Evolutionary conservation across 1,140 invertebrate species (phyloP).

Genomic region (Pogonognathellus flavescens): DNA sequence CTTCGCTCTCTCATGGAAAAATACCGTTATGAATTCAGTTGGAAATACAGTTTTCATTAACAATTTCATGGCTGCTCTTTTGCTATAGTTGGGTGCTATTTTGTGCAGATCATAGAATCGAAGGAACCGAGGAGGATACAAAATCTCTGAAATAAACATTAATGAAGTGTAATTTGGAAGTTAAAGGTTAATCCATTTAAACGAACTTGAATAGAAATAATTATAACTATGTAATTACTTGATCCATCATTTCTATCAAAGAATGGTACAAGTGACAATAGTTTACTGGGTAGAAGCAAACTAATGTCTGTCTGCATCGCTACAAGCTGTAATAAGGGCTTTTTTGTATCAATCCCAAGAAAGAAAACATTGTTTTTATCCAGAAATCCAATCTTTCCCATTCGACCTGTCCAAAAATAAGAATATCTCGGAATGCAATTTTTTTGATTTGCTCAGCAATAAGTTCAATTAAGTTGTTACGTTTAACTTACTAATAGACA

Average conservation of each 20-base stretch:
- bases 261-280: conserved; percentile 44
- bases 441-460: too few species aligned
- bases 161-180: too few species aligned
- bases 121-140: conserved; percentile 61
- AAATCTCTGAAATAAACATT: conserved; percentile 51
- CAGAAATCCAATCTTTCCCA: conserved; percentile 50
- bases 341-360: conserved; percentile 59
- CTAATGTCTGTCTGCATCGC: conserved; percentile 56
- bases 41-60: conserved; percentile 58
- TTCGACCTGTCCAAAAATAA: not conserved
- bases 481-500: conserved; percentile 22
- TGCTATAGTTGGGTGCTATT: conserved; percentile 43
- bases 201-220: too few species aligned
- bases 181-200: too few species aligned
- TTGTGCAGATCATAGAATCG: not conserved
- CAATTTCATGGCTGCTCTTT: conserved; percentile 57
- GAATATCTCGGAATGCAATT: not conserved
- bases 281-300: conserved; percentile 6
- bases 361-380: conserved; percentile 57
- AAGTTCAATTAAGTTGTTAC: not conserved
- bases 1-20: conserved; percentile 53
- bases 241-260: conserved; percentile 57
- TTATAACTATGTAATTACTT: conserved; percentile 59
- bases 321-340: conserved; percentile 37
- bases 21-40: conserved; percentile 58